phyloP scores from a whole-genome alignment of 2,888 invertebrate genomes.

The Drosophila austrosaltans region DNA sequence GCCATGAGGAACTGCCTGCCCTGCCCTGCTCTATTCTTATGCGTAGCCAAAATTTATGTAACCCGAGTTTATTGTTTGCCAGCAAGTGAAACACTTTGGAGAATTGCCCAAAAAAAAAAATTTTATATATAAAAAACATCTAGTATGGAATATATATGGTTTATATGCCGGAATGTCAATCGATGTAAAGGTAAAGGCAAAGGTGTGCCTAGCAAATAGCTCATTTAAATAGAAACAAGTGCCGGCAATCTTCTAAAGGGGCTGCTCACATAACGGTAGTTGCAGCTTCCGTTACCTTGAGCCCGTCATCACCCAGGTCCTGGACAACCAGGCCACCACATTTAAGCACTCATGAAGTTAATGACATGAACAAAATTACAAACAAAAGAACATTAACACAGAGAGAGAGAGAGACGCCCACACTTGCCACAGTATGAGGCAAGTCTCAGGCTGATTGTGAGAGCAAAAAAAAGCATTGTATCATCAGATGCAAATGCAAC shows the following conservation, averaged over 20 bases:
- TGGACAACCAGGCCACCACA: slow-evolving; percentile 32
- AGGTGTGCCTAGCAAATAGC: slow-evolving; percentile 14
- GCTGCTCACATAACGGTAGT: slow-evolving; percentile 46
- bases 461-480: slow-evolving; percentile 54
- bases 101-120: slow-evolving; percentile 59
- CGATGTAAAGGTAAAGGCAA: slow-evolving; percentile 11
- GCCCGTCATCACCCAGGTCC: slow-evolving; percentile 45
- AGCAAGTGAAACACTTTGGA: slow-evolving; percentile 78
- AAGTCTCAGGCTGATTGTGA: slow-evolving; percentile 41
- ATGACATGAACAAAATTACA: slow-evolving; percentile 69
- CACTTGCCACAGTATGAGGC: slow-evolving; percentile 42
- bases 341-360: slow-evolving; percentile 79
- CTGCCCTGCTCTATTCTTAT: slow-evolving; percentile 29
- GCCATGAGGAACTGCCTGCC: slow-evolving; percentile 40
- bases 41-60: slow-evolving; percentile 68
- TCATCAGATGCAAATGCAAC: slow-evolving; percentile 50
- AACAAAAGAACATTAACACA: slow-evolving; percentile 5
- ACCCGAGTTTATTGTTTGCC: slow-evolving; percentile 72
- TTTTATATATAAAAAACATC: no score
- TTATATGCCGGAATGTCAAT: slow-evolving; percentile 31
- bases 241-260: slow-evolving; percentile 52
- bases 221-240: slow-evolving; percentile 25
- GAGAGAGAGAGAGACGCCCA: slow-evolving; percentile 38
- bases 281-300: slow-evolving; percentile 77
- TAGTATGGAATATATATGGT: no score